Base-by-base conservation (phyloP, 2,888 invertebrate species). In the Sesamia inferens region DNA sequence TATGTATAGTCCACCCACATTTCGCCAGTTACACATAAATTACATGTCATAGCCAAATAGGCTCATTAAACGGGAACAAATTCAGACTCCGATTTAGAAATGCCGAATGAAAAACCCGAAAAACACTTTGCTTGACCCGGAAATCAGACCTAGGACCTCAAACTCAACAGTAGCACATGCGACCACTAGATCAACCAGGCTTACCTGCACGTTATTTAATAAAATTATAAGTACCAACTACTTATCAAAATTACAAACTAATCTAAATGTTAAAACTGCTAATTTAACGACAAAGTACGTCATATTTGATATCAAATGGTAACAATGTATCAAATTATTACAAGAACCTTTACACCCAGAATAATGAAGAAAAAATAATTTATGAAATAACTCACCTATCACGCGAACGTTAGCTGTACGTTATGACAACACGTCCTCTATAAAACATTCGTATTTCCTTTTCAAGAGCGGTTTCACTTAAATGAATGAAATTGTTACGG, bases 341-440 rank as follows among this genome's bases (percentile, higher is more conserved):
- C 24, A 5, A 39, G 16, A 63, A 81, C 57, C 55, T 70, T 69
- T 68, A 68, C 58, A 67, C 76, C 74, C 16, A 42, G 58, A 84
- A 62, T 73, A 85, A 85, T 78, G 64, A 79, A 70, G 63, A 66
- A 70, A 85, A 70, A 74, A 31, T 85, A 83, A 71, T 83, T 70
- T 13, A 74, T 55, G 55, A 66, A 71, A 62, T 74, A 57, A 10
- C 31, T 83, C 81, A 83, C 84, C 81, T 81, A 83, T 83, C 81
- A 82, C 78, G 82, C 84, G 47, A 81, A 51, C 65, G 6, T 11
- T 57, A 7, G 42, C n/a, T 48, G 8, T 68, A 10, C 64, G 14
- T 61, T 47, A 22, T 61, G 10, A 22, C 22, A 75, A 80, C 22
- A 68, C 31, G 6, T 54, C 6, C 24, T 54, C 11, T 57, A 71